Conservation (phyloP, 1,140 invertebrate genomes). For the Lepidostoma basale region DNA sequence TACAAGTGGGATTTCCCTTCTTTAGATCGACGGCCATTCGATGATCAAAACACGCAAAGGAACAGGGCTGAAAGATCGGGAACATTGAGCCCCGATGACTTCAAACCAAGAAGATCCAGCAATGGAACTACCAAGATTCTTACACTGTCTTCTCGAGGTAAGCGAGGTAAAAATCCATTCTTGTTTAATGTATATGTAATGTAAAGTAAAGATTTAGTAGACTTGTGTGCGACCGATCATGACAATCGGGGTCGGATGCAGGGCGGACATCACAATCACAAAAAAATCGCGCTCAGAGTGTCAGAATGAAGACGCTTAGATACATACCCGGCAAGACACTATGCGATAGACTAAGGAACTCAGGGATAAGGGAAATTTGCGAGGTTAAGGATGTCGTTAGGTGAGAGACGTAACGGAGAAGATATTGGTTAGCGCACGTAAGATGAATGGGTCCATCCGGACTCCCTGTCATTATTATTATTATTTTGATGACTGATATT, state of each 20-base stretch:
- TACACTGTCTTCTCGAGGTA: slow-evolving; percentile 13
- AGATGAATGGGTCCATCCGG: too few relatives aligned
- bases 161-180: slow-evolving; percentile 24
- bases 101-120: background rate
- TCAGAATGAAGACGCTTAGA: background rate
- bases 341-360: too few relatives aligned
- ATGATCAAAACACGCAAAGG: background rate
- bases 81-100: background rate
- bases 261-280: background rate
- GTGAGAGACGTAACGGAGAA: too few relatives aligned
- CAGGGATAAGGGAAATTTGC: too few relatives aligned
- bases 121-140: slow-evolving; percentile 24
- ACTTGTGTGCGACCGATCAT: background rate
- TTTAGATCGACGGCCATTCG: background rate
- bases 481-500: too few relatives aligned
- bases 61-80: background rate
- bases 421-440: too few relatives aligned
- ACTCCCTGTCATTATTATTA: too few relatives aligned
- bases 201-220: background rate
- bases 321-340: background rate
- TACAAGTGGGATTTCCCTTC: background rate
- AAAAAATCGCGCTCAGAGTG: background rate
- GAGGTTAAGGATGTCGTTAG: too few relatives aligned
- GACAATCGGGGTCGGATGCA: background rate
- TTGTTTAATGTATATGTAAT: background rate